phyloP scores from a whole-genome alignment of 2,888 invertebrate genomes.

The Drosophila stalkeri region DNA sequence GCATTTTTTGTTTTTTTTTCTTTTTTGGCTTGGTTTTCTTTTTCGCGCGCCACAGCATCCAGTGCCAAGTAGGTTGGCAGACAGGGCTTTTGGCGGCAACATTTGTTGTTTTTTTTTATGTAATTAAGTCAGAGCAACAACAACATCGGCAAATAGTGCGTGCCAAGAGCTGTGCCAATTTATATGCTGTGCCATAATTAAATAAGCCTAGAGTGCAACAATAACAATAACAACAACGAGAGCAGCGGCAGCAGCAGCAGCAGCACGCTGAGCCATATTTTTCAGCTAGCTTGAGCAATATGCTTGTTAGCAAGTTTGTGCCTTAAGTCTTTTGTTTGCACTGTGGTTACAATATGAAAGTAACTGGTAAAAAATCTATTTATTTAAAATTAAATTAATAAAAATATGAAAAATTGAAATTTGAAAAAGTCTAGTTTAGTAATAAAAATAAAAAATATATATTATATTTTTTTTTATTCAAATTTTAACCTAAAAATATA shows the following conservation, averaged over 20 bases:
- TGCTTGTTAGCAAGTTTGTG: constrained; percentile 61
- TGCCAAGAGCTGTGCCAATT: constrained; percentile 55
- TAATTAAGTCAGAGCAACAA: constrained; percentile 35
- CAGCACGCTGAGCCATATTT: constrained; percentile 26
- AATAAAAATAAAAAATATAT: no score
- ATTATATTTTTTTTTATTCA: no score
- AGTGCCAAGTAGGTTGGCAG: constrained; percentile 29
- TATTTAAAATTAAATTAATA: background rate
- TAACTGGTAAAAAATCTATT: background rate
- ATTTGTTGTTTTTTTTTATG: constrained; percentile 40
- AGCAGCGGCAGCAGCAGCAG: background rate
- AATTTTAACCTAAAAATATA: no score
- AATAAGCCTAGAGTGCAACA: constrained; percentile 48
- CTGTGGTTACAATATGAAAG: constrained; percentile 16
- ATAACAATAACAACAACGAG: constrained; percentile 15
- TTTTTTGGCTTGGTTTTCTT: background rate
- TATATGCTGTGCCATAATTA: constrained; percentile 60
- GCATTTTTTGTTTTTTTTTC: background rate
- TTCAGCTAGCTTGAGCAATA: constrained; percentile 48
- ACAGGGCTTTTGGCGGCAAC: constrained; percentile 29
- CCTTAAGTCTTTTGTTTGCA: constrained; percentile 68
- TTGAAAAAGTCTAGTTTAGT: background rate
- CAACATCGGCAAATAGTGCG: constrained; percentile 43
- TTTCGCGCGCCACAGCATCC: constrained; percentile 12
- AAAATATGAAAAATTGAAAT: background rate